These are phyloP conservation scores for Formica exsecta DNA, from an alignment of 1,140 invertebrate species.

Conservation along the genomic window DNA sequence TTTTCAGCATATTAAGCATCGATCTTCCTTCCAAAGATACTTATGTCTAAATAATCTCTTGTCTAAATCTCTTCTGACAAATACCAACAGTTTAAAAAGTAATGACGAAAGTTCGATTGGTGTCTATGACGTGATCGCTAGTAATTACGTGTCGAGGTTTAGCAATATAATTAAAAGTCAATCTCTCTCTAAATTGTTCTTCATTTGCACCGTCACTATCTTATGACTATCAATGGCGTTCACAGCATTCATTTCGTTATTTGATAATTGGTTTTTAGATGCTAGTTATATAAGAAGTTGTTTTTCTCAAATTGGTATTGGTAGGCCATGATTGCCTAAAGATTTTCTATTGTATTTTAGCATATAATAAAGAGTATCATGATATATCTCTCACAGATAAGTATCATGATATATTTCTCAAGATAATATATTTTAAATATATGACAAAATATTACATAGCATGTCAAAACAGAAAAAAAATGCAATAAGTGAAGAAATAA, in stretches of 20 bases:
- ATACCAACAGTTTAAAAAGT: constrained; percentile 52
- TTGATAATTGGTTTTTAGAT: constrained; percentile 17
- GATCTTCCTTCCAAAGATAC: constrained; percentile 70
- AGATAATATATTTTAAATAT: constrained; percentile 6
- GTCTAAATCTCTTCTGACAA: background rate
- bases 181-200: constrained; percentile 65
- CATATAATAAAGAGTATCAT: background rate
- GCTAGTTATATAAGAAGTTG: background rate
- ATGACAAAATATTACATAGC: background rate
- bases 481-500: background rate
- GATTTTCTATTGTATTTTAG: background rate
- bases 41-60: too few species aligned
- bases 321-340: background rate
- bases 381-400: background rate
- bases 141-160: constrained; percentile 66
- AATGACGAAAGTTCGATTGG: constrained; percentile 48
- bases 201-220: constrained; percentile 58
- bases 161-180: constrained; percentile 72
- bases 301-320: constrained; percentile 9
- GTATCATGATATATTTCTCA: background rate
- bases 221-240: background rate
- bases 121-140: constrained; percentile 51
- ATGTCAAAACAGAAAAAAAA: background rate
- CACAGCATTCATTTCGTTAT: constrained; percentile 16
- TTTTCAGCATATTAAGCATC: constrained; percentile 74